Evolutionary conservation across 2,113 vertebrate genomes (phyloP).

Genomic region (Eclectus roratus): DNA sequence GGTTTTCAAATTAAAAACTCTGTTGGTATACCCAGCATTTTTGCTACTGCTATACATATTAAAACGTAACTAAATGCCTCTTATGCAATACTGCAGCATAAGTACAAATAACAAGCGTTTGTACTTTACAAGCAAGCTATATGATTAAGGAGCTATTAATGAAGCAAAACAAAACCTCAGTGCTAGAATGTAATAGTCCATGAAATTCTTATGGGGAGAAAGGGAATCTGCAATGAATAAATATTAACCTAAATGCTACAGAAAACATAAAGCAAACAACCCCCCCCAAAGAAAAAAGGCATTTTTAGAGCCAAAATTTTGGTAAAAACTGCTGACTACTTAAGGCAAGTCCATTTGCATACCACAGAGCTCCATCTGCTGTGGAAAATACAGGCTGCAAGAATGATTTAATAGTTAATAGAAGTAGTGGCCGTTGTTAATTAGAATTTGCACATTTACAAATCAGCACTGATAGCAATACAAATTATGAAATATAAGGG

Average conservation of each 20-base stretch:
- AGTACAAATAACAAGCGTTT: slow-evolving; percentile 78
- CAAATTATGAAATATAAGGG: slow-evolving; percentile 99
- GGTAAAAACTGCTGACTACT: slow-evolving; percentile 88
- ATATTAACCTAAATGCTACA: slow-evolving; percentile 84
- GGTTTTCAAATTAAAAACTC: slow-evolving; percentile 81
- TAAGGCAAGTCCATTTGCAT: slow-evolving; percentile 89
- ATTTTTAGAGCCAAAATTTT: slow-evolving; percentile 80
- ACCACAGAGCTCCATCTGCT: slow-evolving; percentile 93
- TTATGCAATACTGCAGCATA: slow-evolving; percentile 75
- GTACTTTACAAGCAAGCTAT: slow-evolving; percentile 77
- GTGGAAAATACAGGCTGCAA: slow-evolving; percentile 88
- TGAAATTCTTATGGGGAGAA: slow-evolving; percentile 83
- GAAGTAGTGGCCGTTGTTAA: slow-evolving; percentile 94
- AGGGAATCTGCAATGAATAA: slow-evolving; percentile 86
- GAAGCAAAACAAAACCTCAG: slow-evolving; percentile 84
- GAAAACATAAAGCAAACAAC: slow-evolving; percentile 79
- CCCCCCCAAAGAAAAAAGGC: slow-evolving; percentile 39
- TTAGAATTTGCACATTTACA: slow-evolving; percentile 99
- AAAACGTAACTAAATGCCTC: slow-evolving; percentile 72
- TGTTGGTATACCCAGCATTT: slow-evolving; percentile 54
- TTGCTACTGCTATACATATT: slow-evolving; percentile 71
- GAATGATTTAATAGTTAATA: slow-evolving; percentile 99
- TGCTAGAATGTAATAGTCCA: slow-evolving; percentile 79
- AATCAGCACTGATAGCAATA: slow-evolving; percentile 99
- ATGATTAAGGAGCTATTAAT: slow-evolving; percentile 88